These are phyloP conservation scores for Halyomorpha halys DNA, from an alignment of 1,140 invertebrate species.

Conservation along the genomic window DNA sequence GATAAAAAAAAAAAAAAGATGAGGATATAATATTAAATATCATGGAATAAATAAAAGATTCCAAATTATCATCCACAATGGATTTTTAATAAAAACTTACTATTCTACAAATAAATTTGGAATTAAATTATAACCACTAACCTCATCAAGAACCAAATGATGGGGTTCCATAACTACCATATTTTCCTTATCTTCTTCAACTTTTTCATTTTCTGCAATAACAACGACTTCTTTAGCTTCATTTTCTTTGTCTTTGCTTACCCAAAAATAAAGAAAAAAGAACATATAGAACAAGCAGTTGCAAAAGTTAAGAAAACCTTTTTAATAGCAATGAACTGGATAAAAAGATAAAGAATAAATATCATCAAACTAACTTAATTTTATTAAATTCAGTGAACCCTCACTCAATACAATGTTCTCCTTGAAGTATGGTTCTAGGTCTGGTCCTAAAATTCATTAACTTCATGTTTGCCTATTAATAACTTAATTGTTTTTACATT, in stretches of 20 bases:
- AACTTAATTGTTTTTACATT: no score
- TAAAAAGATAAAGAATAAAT: no score
- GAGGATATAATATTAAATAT: not conserved
- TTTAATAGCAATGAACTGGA: no score
- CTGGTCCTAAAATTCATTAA: no score
- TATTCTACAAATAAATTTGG: not conserved
- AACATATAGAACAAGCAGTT: no score
- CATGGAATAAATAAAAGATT: not conserved
- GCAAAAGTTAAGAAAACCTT: no score
- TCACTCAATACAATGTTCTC: no score
- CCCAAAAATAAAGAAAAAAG: not conserved
- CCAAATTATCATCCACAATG: not conserved
- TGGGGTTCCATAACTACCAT: slow-evolving; percentile 41
- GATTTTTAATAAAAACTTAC: not conserved
- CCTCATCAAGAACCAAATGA: not conserved
- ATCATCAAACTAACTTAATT: no score
- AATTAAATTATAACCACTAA: not conserved
- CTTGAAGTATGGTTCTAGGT: no score
- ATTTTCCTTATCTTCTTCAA: slow-evolving; percentile 39
- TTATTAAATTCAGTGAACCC: no score
- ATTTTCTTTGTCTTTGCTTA: not conserved
- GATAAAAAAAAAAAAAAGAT: not conserved
- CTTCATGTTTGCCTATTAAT: no score
- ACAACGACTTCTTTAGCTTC: slow-evolving; percentile 8
- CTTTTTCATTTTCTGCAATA: not conserved